Conservation (phyloP, 2,888 invertebrate species). For the Liodrosophila aerea region DNA sequence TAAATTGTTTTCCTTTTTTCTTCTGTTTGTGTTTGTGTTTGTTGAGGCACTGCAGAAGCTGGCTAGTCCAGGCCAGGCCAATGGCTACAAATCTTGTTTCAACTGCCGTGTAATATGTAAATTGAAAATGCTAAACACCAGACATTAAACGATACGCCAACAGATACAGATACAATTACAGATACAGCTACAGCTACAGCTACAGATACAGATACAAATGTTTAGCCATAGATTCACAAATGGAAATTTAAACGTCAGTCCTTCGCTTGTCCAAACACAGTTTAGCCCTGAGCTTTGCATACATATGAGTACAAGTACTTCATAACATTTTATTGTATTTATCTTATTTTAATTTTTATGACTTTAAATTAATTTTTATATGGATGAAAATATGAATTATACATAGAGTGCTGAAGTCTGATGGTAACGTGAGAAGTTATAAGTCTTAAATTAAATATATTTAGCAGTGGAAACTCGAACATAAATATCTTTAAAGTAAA, state of each 20-base stretch:
- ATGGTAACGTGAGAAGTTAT: no score
- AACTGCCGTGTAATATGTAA: constrained; percentile 76
- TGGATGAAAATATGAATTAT: no score
- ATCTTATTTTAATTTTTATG: no score
- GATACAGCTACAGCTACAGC: constrained; percentile 33
- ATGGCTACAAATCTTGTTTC: constrained; percentile 75
- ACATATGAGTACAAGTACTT: no score
- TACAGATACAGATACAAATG: constrained; percentile 30
- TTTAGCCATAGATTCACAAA: constrained; percentile 20
- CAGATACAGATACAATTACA: constrained; percentile 36
- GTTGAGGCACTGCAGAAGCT: constrained; percentile 9
- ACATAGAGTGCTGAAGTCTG: no score
- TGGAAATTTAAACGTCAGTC: constrained; percentile 1
- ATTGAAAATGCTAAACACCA: constrained; percentile 78
- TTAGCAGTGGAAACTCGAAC: no score
- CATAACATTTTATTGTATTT: no score
- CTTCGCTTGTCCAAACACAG: no score
- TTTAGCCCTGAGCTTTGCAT: no score
- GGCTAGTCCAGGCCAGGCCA: constrained; percentile 25
- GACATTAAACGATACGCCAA: constrained; percentile 66
- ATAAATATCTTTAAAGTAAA: no score
- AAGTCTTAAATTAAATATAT: no score
- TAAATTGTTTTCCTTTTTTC: constrained; percentile 66
- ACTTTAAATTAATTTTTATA: no score
- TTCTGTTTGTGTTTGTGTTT: not conserved